Evolutionary conservation across 2,888 invertebrate genomes (phyloP), one percentile per base, ranked within the genome.

Genomic region (Sicus ferrugineus): DNA sequence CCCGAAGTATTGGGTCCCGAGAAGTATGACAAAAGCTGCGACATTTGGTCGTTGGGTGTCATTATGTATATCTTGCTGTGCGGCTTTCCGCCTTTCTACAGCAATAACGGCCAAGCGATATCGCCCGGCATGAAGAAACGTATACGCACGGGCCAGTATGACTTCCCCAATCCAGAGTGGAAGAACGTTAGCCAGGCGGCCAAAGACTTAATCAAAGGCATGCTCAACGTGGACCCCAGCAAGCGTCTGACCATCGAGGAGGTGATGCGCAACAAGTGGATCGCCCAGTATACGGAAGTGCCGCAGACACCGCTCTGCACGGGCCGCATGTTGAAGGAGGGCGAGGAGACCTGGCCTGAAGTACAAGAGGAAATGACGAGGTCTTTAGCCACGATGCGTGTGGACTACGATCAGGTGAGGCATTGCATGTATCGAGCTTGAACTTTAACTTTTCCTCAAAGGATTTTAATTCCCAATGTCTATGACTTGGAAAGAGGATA

Each of bases 361-460:
- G 96, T 98, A 5, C 97, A 98, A 87, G 98, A 98, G 85, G 98
- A 98, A 87, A 98, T 99, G 98, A 98, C 96, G 1, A 90, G 97
- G 74, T 97, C 98, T 0, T 87, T 99, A 74, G 97, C 98, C 56
- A 97, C 97, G 64, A 98, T 99, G 98, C 88, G 98, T 67, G 98
- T 99, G 9, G 98, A 98, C 85, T 97, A 97, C 84, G 98, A 98
- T 85, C 93, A 94, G 87, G 90, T 90, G 30, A 19, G 21, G n/a
- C n/a, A n/a, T n/a, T n/a, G n/a, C n/a, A n/a, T n/a, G n/a, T n/a
- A n/a, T n/a, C n/a, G n/a, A n/a, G n/a, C n/a, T n/a, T n/a, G n/a
- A n/a, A n/a, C n/a, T n/a, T n/a, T n/a, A n/a, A n/a, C n/a, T n/a
- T n/a, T n/a, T n/a, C n/a, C n/a, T n/a, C n/a, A n/a, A n/a, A n/a